phyloP scores from a whole-genome alignment of 1,140 invertebrate genomes.

The Drosophila nikananu region DNA sequence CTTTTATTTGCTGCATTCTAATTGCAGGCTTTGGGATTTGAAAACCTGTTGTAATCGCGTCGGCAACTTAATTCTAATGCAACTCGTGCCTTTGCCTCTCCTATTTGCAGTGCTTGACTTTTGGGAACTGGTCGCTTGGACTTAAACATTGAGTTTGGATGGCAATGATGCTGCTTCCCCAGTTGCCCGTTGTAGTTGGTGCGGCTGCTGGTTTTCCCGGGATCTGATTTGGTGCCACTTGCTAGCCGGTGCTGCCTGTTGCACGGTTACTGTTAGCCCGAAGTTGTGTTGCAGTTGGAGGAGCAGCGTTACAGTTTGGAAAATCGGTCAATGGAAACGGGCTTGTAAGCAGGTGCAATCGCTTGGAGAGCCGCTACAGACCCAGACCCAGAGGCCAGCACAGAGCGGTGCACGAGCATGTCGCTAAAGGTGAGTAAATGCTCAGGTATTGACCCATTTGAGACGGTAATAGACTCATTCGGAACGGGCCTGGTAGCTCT shows the following conservation, averaged over 20 bases:
- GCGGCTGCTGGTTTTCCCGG: constrained; percentile 43
- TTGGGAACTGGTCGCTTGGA: constrained; percentile 53
- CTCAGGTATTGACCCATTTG: constrained; percentile 59
- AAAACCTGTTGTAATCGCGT: constrained; percentile 31
- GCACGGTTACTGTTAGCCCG: constrained; percentile 30
- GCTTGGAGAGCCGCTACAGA: constrained; percentile 44
- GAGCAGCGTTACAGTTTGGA: constrained; percentile 67
- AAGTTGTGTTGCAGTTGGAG: constrained; percentile 45
- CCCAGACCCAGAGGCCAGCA: constrained; percentile 14
- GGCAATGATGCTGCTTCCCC: constrained; percentile 54
- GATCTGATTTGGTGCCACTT: constrained; percentile 58
- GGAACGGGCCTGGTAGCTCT: constrained; percentile 13
- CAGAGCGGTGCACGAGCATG: constrained; percentile 50
- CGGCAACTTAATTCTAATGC: constrained; percentile 67
- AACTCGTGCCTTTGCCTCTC: constrained; percentile 50
- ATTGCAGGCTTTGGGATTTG: constrained; percentile 24
- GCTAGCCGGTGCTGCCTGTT: constrained; percentile 33
- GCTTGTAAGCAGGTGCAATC: constrained; percentile 76
- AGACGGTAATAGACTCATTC: constrained; percentile 20
- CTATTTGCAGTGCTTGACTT: constrained; percentile 61
- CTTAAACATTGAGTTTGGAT: constrained; percentile 41
- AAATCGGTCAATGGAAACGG: constrained; percentile 83
- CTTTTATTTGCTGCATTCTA: constrained; percentile 38
- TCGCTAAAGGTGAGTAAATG: constrained; percentile 76
- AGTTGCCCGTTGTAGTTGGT: constrained; percentile 38